A percentile compares a stretch with the other conserved stretches of the same genome.
Conservation (phyloP, 2,113 vertebrate genomes). For the Pituophis catenifer region DNA sequence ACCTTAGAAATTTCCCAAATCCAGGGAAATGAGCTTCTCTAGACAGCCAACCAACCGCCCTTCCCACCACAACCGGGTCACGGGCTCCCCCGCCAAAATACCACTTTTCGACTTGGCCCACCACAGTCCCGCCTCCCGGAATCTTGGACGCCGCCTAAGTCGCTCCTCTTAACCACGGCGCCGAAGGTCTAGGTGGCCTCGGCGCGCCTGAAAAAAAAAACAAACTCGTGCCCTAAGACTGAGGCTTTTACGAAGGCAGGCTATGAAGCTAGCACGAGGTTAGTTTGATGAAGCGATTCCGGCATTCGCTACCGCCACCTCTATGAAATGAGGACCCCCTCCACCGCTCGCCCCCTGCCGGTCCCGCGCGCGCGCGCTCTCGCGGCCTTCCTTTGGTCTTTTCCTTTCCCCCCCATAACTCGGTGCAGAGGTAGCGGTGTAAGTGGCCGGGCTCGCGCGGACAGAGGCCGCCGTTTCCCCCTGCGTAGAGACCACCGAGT, state of each 20-base stretch:
- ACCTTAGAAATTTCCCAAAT: background rate
- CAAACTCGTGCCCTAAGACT: background rate
- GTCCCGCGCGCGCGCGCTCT: slow-evolving; percentile 25
- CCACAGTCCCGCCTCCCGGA: background rate
- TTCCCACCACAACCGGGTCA: background rate
- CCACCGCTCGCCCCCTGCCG: background rate
- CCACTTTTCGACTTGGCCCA: background rate
- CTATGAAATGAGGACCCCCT: background rate
- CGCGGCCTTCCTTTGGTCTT: slow-evolving; percentile 31
- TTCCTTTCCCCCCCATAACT: slow-evolving; percentile 20
- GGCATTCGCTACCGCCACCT: background rate
- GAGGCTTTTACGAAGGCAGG: background rate
- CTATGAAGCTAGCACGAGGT: rapidly evolving
- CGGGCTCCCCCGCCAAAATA: background rate
- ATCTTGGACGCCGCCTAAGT: background rate
- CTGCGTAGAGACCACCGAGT: slow-evolving; percentile 8
- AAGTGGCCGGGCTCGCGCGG: slow-evolving; percentile 34
- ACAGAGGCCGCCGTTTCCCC: slow-evolving; percentile 36
- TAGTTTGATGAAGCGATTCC: background rate
- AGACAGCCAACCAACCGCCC: background rate
- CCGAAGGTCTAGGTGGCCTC: background rate
- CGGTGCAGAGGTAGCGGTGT: slow-evolving; percentile 43
- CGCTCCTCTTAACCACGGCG: slow-evolving; percentile 27
- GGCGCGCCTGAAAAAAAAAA: slow-evolving; percentile 44
- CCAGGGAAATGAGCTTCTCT: background rate